Base-by-base conservation (phyloP, 2,888 invertebrate species). In the Trachelus tabidus region DNA sequence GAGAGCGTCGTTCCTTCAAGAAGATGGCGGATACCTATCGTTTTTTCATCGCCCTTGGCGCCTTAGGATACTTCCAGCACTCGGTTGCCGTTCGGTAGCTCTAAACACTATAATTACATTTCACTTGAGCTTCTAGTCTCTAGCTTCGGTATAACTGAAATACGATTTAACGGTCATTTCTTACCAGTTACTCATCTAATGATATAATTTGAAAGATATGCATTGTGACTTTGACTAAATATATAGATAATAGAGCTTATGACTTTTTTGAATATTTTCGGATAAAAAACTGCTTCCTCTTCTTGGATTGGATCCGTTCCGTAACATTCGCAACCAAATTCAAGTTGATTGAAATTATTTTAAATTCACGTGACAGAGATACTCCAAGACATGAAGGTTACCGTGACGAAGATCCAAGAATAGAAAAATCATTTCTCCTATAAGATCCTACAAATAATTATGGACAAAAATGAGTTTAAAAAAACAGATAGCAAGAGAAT, bases 51-150 rank as follows among this genome's bases (percentile, higher is more conserved):
- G 56, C 56, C 23, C 23, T 56, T 56, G 56, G 56, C 56, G 56
- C 23, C 56, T 56, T 56, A 23, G 23, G 23, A 56, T 56, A 56
- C 56, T 56, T 56, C 56, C 56, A 56, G 56, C 23, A 56, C 56
- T 83, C 81, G 35, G 81, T 81, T 83, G 80, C 80, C 83, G 83
- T 83, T 84, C 85, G 82, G 84, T 84, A 84, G 84, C 83, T 80
- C 81, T 78, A 77, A 84, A 84, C 81, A 83, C 77, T 82, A 78
- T 85, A 84, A 85, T 85, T 85, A 84, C 81, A 79, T n/a, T 73
- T 12, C 23, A 74, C n/a, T 30, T 76, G 76, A 71, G 80, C 82
- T 83, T 77, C 82, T 75, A 81, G 77, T 79, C 77, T 69, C 74
- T 74, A 75, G 80, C 80, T 83, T 75, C 81, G 3, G 12, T 71